A percentile compares a stretch with the other conserved stretches of the same genome.
Conservation (phyloP, 2,113 vertebrate genomes). For the Baryphthengus martii region DNA sequence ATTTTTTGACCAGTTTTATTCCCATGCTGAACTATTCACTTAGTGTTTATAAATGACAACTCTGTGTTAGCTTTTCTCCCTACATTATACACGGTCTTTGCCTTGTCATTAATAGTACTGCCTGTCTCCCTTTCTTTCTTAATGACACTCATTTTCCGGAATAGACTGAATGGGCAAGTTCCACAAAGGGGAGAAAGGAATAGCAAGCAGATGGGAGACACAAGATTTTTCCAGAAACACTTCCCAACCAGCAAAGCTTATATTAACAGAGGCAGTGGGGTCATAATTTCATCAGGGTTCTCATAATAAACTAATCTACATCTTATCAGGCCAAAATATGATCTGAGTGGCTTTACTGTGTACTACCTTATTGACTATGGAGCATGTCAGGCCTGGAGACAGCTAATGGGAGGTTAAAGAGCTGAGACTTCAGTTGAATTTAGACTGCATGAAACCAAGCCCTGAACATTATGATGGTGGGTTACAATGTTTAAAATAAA, state of each 20-base stretch:
- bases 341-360: neutral
- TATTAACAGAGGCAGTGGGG: neutral
- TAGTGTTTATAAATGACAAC: neutral
- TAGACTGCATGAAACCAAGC: neutral
- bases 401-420: neutral
- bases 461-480: neutral
- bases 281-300: neutral
- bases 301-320: neutral
- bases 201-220: neutral
- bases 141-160: neutral
- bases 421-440: neutral
- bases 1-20: slow-evolving; percentile 25
- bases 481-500: neutral
- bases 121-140: neutral
- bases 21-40: neutral
- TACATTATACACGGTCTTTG: neutral
- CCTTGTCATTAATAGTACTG: neutral
- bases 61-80: neutral
- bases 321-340: neutral
- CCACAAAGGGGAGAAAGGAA: neutral
- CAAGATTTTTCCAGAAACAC: neutral
- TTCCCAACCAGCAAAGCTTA: neutral
- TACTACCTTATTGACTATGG: neutral
- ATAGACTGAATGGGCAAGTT: neutral
- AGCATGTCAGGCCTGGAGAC: neutral